Conservation (phyloP, 2,113 vertebrate species). For the Xenus cinereus region DNA sequence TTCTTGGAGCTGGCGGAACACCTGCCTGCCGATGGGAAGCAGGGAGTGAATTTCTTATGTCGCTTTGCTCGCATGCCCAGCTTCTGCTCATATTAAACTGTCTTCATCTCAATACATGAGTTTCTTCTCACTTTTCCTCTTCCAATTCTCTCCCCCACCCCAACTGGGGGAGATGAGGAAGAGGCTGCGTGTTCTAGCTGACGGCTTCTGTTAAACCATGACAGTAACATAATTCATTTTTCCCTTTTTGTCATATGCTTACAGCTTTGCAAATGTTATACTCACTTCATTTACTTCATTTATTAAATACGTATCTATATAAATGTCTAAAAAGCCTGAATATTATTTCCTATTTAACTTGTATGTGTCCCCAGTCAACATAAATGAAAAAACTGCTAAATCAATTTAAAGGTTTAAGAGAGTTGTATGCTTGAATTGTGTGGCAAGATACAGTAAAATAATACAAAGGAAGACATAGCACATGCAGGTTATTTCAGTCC, state of each 20-base stretch:
- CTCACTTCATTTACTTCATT: not conserved
- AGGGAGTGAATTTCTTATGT: not conserved
- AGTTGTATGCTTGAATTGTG: not conserved
- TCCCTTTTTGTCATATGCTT: not conserved
- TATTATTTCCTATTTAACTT: not conserved
- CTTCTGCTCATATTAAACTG: not conserved
- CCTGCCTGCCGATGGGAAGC: not conserved
- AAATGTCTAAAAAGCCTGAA: not conserved
- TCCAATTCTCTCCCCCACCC: not conserved
- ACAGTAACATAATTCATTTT: not conserved
- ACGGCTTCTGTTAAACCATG: not conserved
- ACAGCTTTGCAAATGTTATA: not conserved
- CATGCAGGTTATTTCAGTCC: not conserved
- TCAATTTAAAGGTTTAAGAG: not conserved
- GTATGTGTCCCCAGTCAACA: not conserved
- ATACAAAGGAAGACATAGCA: not conserved
- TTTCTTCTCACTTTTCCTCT: not conserved
- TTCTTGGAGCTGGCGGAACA: not conserved
- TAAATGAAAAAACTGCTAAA: not conserved
- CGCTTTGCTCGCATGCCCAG: not conserved
- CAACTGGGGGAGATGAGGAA: not conserved
- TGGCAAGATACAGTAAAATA: not conserved
- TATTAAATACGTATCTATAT: not conserved
- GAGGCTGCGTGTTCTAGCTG: not conserved
- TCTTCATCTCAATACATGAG: not conserved